Evolutionary conservation across 1,140 invertebrate genomes (phyloP).

Genomic region (Diprion similis): DNA sequence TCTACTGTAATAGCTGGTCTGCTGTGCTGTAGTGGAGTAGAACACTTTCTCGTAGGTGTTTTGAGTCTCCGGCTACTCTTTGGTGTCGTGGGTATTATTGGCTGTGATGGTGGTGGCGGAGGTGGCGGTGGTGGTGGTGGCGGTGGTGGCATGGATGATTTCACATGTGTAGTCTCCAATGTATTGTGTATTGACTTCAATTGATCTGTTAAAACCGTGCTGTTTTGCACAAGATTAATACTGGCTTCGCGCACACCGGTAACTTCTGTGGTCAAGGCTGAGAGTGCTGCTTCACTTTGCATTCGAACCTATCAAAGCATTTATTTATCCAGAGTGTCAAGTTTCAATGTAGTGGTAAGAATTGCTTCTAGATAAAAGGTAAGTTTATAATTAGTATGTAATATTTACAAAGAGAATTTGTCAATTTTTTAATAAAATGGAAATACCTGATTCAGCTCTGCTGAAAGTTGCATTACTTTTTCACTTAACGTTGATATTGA

Average conservation of each 20-base stretch:
- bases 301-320: constrained; percentile 30
- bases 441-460: constrained; percentile 38
- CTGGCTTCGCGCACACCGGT: constrained; percentile 27
- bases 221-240: constrained; percentile 32
- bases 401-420: not conserved
- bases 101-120: not conserved
- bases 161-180: constrained; percentile 27
- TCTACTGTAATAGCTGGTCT: constrained; percentile 51
- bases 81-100: constrained; percentile 20
- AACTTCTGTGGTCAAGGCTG: constrained; percentile 33
- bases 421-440: not conserved
- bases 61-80: constrained; percentile 25
- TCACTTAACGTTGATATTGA: constrained; percentile 32
- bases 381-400: no score
- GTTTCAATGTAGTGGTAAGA: no score
- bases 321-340: not conserved
- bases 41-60: constrained; percentile 38
- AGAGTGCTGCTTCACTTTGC: constrained; percentile 29
- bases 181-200: constrained; percentile 31
- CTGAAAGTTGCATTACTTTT: constrained; percentile 34
- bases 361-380: no score
- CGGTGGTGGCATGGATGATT: constrained; percentile 9
- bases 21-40: constrained; percentile 29
- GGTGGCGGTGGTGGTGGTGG: constrained; percentile 20
- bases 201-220: constrained; percentile 31